A percentile compares a stretch with the other conserved stretches of the same genome.
phyloP scores from a whole-genome alignment of 2,888 invertebrate genomes.

The Nemoura dubitans region DNA sequence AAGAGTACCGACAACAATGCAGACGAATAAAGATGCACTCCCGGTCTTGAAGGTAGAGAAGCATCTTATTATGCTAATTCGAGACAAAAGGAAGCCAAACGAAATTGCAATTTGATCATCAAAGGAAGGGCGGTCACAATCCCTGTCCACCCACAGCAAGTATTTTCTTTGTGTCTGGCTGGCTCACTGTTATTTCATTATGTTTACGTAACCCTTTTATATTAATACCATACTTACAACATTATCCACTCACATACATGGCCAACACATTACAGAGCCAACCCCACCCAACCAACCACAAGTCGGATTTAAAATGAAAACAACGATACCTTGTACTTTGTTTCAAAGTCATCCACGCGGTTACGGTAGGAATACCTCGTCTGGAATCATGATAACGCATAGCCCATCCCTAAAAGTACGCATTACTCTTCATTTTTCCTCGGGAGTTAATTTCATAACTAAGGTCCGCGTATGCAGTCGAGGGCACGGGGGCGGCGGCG shows the following conservation, averaged over 20 bases:
- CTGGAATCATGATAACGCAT: not conserved
- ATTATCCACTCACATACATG: not conserved
- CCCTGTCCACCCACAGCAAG: not conserved
- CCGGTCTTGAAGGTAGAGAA: not conserved
- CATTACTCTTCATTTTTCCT: conserved; percentile 34
- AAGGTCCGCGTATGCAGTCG: conserved; percentile 7
- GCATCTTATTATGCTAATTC: conserved; percentile 7
- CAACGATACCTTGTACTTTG: conserved; percentile 15
- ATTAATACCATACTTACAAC: conserved; percentile 22
- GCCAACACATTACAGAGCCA: not conserved
- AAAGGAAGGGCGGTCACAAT: conserved; percentile 5
- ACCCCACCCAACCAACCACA: not conserved
- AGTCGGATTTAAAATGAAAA: conserved; percentile 28
- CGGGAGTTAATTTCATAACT: not conserved
- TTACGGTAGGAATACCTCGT: not conserved
- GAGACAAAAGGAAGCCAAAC: not conserved
- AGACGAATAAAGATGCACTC: not conserved
- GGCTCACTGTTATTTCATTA: not conserved
- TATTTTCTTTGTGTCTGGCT: not conserved
- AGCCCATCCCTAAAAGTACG: conserved; percentile 22
- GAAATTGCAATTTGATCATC: conserved; percentile 7
- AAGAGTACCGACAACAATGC: not conserved
- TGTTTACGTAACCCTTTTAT: conserved; percentile 27
- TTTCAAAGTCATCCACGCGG: not conserved
- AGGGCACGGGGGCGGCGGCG: not conserved